phyloP scores from a whole-genome alignment of 2,797 vertebrate species.

The Huso huso region DNA sequence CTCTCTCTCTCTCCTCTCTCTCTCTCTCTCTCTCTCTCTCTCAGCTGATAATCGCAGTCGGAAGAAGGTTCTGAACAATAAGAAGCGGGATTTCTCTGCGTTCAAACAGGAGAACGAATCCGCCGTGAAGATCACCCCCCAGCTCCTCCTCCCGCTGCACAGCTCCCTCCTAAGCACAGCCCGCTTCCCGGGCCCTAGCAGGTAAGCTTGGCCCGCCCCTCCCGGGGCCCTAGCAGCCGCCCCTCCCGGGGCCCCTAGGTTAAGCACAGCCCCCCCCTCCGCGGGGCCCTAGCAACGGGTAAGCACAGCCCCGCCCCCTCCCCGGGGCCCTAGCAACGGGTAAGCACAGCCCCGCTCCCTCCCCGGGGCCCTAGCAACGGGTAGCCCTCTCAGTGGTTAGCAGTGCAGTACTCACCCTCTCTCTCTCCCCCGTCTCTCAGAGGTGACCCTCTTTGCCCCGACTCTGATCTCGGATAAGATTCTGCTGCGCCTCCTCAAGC shows the following conservation, averaged over 20 bases:
- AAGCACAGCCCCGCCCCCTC: background rate
- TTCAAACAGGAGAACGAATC: constrained; percentile 84
- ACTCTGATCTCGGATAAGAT: constrained; percentile 83
- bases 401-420: background rate
- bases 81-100: constrained; percentile 87
- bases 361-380: too few relatives aligned
- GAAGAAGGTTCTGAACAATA: constrained; percentile 73
- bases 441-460: constrained; percentile 75
- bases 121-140: constrained; percentile 89
- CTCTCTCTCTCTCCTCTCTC: too few relatives aligned
- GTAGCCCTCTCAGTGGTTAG: background rate
- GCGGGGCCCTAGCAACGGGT: too few relatives aligned
- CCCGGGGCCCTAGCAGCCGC: too few relatives aligned
- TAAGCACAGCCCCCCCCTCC: constrained; percentile 27
- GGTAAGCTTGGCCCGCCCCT: too few relatives aligned
- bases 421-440: constrained; percentile 38
- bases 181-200: too few relatives aligned
- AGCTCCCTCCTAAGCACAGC: too few relatives aligned
- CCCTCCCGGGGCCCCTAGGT: background rate
- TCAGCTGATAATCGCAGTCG: constrained; percentile 83
- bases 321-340: constrained; percentile 11
- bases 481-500: constrained; percentile 80
- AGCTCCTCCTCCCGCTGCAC: constrained; percentile 87
- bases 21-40: too few relatives aligned
- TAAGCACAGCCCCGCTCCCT: background rate